Evolutionary conservation across 2,888 invertebrate genomes (phyloP).

Genomic region (Dendrolimus pini): DNA sequence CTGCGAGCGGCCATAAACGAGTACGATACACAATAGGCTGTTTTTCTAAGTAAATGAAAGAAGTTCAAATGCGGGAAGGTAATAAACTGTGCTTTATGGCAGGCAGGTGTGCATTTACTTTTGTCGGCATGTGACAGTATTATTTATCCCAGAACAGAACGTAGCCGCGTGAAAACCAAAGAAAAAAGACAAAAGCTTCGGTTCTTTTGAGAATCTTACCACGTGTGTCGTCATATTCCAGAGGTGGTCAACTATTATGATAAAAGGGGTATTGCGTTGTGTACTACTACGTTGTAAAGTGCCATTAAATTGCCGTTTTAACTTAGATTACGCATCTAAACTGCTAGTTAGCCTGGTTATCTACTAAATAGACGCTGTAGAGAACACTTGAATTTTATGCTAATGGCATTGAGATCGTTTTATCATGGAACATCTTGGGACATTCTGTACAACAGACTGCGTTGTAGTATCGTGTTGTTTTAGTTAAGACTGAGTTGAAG

Average conservation of each 20-base stretch:
- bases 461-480: neutral
- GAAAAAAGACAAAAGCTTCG: too few relatives aligned
- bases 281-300: slow-evolving; percentile 15
- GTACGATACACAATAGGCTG: too few relatives aligned
- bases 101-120: too few relatives aligned
- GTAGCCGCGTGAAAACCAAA: too few relatives aligned
- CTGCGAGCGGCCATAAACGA: too few relatives aligned
- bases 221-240: neutral
- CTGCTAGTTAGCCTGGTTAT: neutral
- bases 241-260: neutral
- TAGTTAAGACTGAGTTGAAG: too few relatives aligned
- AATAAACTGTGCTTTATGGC: too few relatives aligned
- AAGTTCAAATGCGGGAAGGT: too few relatives aligned
- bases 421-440: neutral
- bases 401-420: neutral
- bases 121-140: too few relatives aligned
- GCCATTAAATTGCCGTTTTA: slow-evolving; percentile 29
- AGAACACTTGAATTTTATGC: neutral
- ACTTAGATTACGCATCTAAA: slow-evolving; percentile 8
- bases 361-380: neutral
- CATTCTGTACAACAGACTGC: neutral
- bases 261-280: neutral
- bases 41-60: too few relatives aligned
- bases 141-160: too few relatives aligned
- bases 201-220: neutral